phyloP scores from a whole-genome alignment of 2,888 invertebrate genomes.

The Campoplex capitator region DNA sequence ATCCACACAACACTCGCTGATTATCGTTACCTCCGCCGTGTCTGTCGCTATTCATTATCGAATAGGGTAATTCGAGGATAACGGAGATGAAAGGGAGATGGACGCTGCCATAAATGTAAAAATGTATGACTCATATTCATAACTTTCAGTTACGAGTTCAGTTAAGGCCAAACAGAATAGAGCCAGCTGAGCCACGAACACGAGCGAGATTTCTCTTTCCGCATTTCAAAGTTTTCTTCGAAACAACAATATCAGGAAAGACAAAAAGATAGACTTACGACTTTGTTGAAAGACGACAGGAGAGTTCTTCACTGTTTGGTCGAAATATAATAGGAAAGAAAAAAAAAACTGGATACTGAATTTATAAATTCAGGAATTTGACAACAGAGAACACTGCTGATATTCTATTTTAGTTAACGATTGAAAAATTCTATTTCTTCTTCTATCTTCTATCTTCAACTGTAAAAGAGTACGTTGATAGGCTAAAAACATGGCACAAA shows the following conservation, averaged over 20 bases:
- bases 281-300: not conserved
- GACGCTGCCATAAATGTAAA: slow-evolving; percentile 12
- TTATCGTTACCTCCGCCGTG: slow-evolving; percentile 41
- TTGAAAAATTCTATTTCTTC: too few relatives aligned
- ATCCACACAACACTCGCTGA: slow-evolving; percentile 41
- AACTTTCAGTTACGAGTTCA: not conserved
- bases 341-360: too few relatives aligned
- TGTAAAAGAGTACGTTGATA: too few relatives aligned
- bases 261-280: not conserved
- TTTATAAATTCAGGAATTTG: too few relatives aligned
- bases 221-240: not conserved
- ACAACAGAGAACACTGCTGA: too few relatives aligned
- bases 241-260: not conserved
- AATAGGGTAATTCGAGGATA: slow-evolving; percentile 9
- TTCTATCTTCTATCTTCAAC: too few relatives aligned
- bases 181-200: not conserved
- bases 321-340: not conserved
- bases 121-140: slow-evolving; percentile 20
- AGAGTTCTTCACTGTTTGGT: not conserved
- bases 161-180: not conserved
- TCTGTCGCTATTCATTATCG: slow-evolving; percentile 27
- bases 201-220: too few relatives aligned
- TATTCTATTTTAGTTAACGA: too few relatives aligned
- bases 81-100: not conserved
- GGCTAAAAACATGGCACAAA: too few relatives aligned